Conservation (phyloP, 1,140 invertebrate genomes). For the Aradophagus sp. region DNA sequence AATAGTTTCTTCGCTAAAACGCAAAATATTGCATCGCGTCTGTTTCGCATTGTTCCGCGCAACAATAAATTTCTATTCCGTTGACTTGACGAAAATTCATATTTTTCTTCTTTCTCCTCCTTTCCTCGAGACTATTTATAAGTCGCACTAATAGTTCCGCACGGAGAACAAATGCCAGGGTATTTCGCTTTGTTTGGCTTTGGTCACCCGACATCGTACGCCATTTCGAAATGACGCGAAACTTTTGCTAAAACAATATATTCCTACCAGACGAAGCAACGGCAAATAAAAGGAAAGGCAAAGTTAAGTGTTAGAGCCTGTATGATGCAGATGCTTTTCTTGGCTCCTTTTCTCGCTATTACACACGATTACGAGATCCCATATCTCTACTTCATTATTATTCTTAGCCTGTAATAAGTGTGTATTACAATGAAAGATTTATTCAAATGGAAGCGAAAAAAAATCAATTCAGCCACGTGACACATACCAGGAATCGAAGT, state of each 20-base stretch:
- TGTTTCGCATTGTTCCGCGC: too few species aligned
- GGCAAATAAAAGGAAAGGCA: slow-evolving; percentile 44
- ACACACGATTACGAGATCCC: too few species aligned
- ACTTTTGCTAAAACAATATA: slow-evolving; percentile 50
- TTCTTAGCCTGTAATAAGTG: too few species aligned
- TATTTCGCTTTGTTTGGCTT: slow-evolving; percentile 44
- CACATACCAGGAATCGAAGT: too few species aligned
- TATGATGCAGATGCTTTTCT: slow-evolving; percentile 44
- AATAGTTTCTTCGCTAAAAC: too few species aligned
- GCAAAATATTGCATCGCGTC: too few species aligned
- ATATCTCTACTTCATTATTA: slow-evolving; percentile 27
- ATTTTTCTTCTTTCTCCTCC: slow-evolving; percentile 1
- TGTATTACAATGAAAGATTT: too few species aligned
- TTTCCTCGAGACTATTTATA: slow-evolving; percentile 12
- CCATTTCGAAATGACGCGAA: slow-evolving; percentile 45
- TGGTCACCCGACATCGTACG: slow-evolving; percentile 28
- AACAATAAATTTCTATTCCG: slow-evolving; percentile 1
- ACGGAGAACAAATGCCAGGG: slow-evolving; percentile 30
- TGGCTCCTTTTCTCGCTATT: slow-evolving; percentile 44
- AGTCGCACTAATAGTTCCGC: slow-evolving; percentile 30
- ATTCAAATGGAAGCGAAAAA: too few species aligned
- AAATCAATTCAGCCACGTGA: too few species aligned
- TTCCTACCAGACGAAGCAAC: slow-evolving; percentile 10
- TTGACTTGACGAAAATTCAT: slow-evolving; percentile 1
- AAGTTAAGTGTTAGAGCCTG: slow-evolving; percentile 51